Base-by-base conservation (phyloP, 2,888 invertebrate species). In the Ecdyonurus torrentis region DNA sequence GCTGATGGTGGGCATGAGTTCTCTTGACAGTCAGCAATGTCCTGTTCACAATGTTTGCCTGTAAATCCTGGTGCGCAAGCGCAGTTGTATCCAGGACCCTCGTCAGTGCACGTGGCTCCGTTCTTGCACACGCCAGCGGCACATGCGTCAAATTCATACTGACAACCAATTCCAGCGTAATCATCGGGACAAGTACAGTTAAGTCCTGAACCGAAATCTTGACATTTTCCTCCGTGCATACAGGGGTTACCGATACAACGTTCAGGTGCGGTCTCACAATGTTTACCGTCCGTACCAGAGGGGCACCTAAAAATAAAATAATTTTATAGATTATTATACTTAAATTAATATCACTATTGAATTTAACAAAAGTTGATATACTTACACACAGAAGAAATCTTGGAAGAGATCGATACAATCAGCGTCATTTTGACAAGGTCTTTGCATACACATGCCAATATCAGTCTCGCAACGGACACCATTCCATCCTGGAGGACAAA, bases 201-300 rank as follows among this genome's bases (percentile, higher is more conserved):
- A 10, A 96, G 79, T 1, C 94, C 93, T 0, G 93, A 94, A 3
- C 96, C 96, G 70, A 91, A 96, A 74, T 96, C 96, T 76, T 92
- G 92, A 70, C 96, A 97, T 72, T 88, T 88, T 62, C 96, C 96
- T 59, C 89, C 91, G 71, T 97, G 95, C 91, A 94, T 94, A 73
- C 96, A 97, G 2, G 93, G 93, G 70, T 87, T 87, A 24, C 93
- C 93, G 65, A 93, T 89, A 72, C 93, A 93, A 67, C 96, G 83
- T 75, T 96, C 94, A 2, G 96, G 96, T 0, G 96, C 94, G 0
- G 93, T 93, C 76, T 96, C 95, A 74, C 97, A 97, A 73, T 94
- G 89, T 75, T 96, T 95, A 10, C 96, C 97, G 71, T 95, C 95
- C 1, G 95, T 96, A 69, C 96, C 95, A 66, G 91, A 91, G 59